Evolutionary conservation across 1,140 invertebrate genomes (phyloP).

Genomic region (Drosophila ercepeae): DNA sequence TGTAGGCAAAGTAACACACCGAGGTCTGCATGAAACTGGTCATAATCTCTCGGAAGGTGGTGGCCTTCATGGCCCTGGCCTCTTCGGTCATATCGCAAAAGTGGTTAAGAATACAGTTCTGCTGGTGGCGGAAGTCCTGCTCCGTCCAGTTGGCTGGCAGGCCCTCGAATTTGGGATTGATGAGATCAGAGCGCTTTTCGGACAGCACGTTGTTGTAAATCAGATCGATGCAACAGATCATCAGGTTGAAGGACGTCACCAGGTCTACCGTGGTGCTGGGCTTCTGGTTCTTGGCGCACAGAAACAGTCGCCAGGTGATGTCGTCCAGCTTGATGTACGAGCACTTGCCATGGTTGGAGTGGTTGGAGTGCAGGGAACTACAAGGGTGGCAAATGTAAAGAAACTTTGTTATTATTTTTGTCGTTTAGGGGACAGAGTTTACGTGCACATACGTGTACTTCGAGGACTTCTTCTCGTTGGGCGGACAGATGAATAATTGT

Average conservation of each 20-base stretch:
- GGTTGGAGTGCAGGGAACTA: conserved; percentile 85
- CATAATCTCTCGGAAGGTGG: conserved; percentile 89
- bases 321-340: conserved; percentile 93
- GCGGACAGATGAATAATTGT: conserved; percentile 89
- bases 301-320: conserved; percentile 96
- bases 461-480: conserved; percentile 88
- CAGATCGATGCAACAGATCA: conserved; percentile 95
- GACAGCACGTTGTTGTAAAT: conserved; percentile 94
- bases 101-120: conserved; percentile 92
- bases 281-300: conserved; percentile 95
- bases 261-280: conserved; percentile 94
- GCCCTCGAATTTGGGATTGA: conserved; percentile 93
- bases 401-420: too few relatives aligned
- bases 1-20: conserved; percentile 83
- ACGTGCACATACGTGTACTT: conserved; percentile 87
- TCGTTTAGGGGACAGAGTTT: too few relatives aligned
- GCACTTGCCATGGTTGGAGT: conserved; percentile 54
- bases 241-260: conserved; percentile 96
- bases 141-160: conserved; percentile 89
- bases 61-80: conserved; percentile 96
- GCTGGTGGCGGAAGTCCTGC: conserved; percentile 87
- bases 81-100: conserved; percentile 94
- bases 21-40: conserved; percentile 91
- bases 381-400: conserved; percentile 84
- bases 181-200: conserved; percentile 91